A percentile compares a stretch with the other conserved stretches of the same genome.
phyloP scores from a whole-genome alignment of 2,797 vertebrate species.

The Fratercula arctica region DNA sequence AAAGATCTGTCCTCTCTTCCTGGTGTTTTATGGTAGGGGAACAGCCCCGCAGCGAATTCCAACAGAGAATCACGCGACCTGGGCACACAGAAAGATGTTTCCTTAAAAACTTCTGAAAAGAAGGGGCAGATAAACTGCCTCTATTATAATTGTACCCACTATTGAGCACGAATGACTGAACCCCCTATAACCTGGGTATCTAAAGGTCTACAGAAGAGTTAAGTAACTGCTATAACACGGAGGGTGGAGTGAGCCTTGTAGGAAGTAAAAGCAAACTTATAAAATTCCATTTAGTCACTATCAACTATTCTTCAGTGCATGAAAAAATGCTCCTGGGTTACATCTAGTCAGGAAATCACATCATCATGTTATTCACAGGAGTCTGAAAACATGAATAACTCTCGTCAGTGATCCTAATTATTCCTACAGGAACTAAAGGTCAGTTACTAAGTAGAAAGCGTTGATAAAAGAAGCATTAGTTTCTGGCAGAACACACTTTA shows the following conservation, averaged over 20 bases:
- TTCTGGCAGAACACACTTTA: constrained; percentile 4
- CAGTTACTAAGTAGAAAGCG: constrained; percentile 22
- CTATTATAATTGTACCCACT: not conserved
- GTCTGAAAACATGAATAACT: constrained; percentile 9
- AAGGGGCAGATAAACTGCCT: not conserved
- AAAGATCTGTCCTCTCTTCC: constrained; percentile 25
- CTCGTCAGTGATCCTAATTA: constrained; percentile 45
- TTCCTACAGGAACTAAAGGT: constrained; percentile 24
- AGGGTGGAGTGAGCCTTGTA: not conserved
- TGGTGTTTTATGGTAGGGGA: constrained; percentile 31
- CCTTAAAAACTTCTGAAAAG: constrained; percentile 24
- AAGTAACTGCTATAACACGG: not conserved
- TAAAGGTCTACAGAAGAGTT: not conserved
- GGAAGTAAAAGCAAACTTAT: constrained; percentile 13
- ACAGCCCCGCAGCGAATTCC: not conserved
- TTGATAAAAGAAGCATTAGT: constrained; percentile 40
- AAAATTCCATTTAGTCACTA: constrained; percentile 12
- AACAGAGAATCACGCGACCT: not conserved
- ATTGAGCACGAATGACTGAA: not conserved
- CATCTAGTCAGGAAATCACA: constrained; percentile 45
- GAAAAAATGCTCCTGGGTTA: constrained; percentile 7
- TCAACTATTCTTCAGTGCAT: not conserved
- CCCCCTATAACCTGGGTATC: not conserved
- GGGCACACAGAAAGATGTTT: not conserved
- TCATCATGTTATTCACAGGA: constrained; percentile 45